A percentile compares a stretch with the other conserved stretches of the same genome.
Conservation (phyloP, 2,888 invertebrate genomes). For the Cheilosia grossa region DNA sequence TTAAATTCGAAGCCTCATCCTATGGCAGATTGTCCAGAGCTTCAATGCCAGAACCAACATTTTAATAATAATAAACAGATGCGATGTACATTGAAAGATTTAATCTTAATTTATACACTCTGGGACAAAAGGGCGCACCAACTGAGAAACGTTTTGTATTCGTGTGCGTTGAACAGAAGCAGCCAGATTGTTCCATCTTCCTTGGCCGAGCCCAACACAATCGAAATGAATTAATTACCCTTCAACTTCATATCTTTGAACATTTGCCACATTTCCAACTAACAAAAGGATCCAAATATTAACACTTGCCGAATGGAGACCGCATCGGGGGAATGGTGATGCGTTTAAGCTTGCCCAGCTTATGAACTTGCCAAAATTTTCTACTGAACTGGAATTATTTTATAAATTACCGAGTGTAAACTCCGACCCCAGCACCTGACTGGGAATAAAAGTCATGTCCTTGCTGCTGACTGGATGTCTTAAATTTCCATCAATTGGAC, state of each 20-base stretch:
- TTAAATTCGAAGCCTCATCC: slow-evolving; percentile 32
- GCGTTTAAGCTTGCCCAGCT: slow-evolving; percentile 29
- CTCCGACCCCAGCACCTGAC: slow-evolving; percentile 38
- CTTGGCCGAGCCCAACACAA: slow-evolving; percentile 18
- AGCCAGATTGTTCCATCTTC: slow-evolving; percentile 2
- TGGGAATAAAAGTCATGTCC: slow-evolving; percentile 45
- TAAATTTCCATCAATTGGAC: slow-evolving; percentile 11
- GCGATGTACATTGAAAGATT: slow-evolving; percentile 39
- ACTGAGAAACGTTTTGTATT: slow-evolving; percentile 40
- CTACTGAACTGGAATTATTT: slow-evolving; percentile 33
- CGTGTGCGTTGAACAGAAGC: slow-evolving; percentile 4
- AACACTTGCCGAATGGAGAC: slow-evolving; percentile 32
- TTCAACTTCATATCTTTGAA: slow-evolving; percentile 63
- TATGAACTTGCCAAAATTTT: slow-evolving; percentile 26
- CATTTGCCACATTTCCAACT: slow-evolving; percentile 31
- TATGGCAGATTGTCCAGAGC: slow-evolving; percentile 27
- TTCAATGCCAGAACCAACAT: slow-evolving; percentile 50
- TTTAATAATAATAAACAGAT: slow-evolving; percentile 60
- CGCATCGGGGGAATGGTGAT: neutral
- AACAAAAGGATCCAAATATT: slow-evolving; percentile 54
- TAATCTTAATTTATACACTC: slow-evolving; percentile 58
- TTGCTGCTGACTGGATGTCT: slow-evolving; percentile 6
- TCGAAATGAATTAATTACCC: slow-evolving; percentile 67
- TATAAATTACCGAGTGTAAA: slow-evolving; percentile 42
- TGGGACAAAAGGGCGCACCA: slow-evolving; percentile 34